A percentile compares a stretch with the other conserved stretches of the same genome.
Conservation (phyloP, 2,113 vertebrate genomes). For the Chamaea fasciata region DNA sequence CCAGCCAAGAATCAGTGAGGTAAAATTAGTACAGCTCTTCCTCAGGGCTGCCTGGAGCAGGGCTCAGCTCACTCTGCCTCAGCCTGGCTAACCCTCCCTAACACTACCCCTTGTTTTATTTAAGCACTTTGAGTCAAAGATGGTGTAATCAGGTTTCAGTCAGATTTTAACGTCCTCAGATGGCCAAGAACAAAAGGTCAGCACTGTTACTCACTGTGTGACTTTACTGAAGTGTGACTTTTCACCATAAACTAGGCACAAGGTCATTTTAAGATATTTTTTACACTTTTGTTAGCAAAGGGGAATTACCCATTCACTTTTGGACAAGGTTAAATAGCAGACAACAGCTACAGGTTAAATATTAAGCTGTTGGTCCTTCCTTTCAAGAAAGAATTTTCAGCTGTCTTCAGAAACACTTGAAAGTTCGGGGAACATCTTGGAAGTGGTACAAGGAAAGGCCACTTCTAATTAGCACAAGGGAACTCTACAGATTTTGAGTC, state of each 20-base stretch:
- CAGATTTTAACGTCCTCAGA: background rate
- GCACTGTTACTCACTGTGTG: background rate
- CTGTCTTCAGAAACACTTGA: background rate
- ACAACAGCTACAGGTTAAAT: conserved; percentile 24
- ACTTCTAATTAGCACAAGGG: background rate
- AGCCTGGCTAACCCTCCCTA: background rate
- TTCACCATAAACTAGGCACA: background rate
- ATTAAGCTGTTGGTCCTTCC: background rate
- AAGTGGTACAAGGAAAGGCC: background rate
- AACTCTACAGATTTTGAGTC: background rate
- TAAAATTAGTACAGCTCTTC: conserved; percentile 13
- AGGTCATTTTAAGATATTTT: conserved; percentile 6
- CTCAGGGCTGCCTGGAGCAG: background rate
- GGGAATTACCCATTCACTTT: conserved; percentile 13
- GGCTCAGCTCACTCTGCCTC: background rate
- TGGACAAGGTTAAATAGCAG: conserved; percentile 30
- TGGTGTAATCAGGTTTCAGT: background rate
- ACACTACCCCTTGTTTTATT: background rate
- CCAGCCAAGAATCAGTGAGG: background rate
- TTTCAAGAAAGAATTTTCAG: background rate
- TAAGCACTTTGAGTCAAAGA: background rate
- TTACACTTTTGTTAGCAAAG: background rate
- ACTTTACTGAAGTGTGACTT: conserved; percentile 37
- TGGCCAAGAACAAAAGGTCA: conserved; percentile 13
- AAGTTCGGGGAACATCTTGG: background rate